Conservation (phyloP, 64 coral and sea anemone genomes). For the Stylophora pistillata region DNA sequence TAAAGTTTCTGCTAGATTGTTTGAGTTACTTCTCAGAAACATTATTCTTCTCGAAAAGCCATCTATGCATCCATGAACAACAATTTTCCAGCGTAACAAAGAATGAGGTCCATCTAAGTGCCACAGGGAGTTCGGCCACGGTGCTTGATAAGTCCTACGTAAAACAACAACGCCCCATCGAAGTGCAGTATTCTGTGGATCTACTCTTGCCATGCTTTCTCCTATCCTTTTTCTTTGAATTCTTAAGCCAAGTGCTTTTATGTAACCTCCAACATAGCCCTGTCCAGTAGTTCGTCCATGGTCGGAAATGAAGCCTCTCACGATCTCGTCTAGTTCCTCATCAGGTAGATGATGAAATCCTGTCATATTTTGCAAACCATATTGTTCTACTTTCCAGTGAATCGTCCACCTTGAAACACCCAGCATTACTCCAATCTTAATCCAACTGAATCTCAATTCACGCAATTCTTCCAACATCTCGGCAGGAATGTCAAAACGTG, state of each 20-base stretch:
- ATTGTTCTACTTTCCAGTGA: constrained; percentile 8
- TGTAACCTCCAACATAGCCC: constrained; percentile 53
- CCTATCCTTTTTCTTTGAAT: constrained; percentile 64
- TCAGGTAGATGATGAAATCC: constrained; percentile 31
- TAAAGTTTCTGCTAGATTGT: constrained; percentile 46
- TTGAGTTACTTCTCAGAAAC: constrained; percentile 65
- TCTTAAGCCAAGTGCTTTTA: constrained; percentile 52
- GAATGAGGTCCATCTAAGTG: constrained; percentile 56
- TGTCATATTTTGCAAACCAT: constrained; percentile 40
- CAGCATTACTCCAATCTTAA: constrained; percentile 36
- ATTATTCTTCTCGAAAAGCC: constrained; percentile 53
- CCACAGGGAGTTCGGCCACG: constrained; percentile 61
- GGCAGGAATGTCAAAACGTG: constrained; percentile 54
- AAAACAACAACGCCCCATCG: constrained; percentile 66
- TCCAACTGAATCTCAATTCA: constrained; percentile 59
- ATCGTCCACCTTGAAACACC: constrained; percentile 50
- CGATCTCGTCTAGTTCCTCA: constrained; percentile 45
- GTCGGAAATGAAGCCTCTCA: constrained; percentile 23
- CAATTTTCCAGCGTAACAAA: constrained; percentile 45
- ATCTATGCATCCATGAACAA: constrained; percentile 57
- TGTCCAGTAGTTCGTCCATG: constrained; percentile 45
- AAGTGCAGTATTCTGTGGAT: constrained; percentile 58
- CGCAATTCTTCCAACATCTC: constrained; percentile 63
- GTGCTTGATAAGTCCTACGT: constrained; percentile 47
- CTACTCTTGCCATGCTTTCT: constrained; percentile 61